These are phyloP conservation scores for Heteromormyrus szaboi DNA, from an alignment of 2,797 vertebrate genomes.

Conservation along the genomic window DNA sequence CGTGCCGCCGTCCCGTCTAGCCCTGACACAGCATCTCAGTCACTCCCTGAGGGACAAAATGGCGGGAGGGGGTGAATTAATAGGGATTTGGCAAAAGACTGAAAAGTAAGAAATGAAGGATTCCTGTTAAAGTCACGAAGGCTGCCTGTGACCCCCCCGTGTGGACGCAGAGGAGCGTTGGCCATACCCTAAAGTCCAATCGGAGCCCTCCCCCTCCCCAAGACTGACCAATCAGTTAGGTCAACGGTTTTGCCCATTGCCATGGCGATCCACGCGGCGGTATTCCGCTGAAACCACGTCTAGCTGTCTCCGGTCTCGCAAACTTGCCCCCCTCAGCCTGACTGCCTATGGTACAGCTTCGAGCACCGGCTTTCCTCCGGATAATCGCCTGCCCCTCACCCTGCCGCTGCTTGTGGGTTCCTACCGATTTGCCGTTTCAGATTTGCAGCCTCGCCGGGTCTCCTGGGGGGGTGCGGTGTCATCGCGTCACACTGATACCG, in stretches of 20 bases:
- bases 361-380: background rate
- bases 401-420: background rate
- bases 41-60: conserved; percentile 43
- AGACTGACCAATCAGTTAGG: background rate
- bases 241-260: background rate
- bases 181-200: background rate
- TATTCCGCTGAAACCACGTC: background rate
- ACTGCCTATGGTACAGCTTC: background rate
- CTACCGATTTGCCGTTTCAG: background rate
- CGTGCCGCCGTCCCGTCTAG: conserved; percentile 57
- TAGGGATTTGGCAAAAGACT: background rate
- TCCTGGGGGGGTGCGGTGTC: background rate
- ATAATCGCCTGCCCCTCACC: background rate
- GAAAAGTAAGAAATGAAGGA: background rate
- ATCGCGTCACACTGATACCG: background rate
- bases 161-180: background rate
- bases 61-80: background rate
- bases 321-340: background rate
- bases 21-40: conserved; percentile 66
- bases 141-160: background rate
- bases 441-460: background rate
- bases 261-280: background rate
- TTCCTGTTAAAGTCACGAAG: background rate
- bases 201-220: background rate
- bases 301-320: background rate